phyloP scores from a whole-genome alignment of 2,888 invertebrate species.

The Drosophila maculinotata region DNA sequence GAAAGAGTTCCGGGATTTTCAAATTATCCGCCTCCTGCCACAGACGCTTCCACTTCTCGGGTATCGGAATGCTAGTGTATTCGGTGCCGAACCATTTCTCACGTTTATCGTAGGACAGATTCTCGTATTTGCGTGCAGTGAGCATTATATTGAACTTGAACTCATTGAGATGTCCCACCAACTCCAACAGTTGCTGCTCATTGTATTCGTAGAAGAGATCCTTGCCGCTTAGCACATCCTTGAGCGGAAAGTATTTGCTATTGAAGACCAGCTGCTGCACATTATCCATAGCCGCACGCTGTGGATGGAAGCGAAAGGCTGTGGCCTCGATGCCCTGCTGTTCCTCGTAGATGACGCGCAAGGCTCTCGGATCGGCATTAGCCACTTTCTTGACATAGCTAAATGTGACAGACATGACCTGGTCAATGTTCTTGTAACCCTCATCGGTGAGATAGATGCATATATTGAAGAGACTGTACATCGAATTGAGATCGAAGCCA shows the following conservation, averaged over 20 bases:
- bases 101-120: slow-evolving; percentile 86
- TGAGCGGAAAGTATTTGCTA: slow-evolving; percentile 92
- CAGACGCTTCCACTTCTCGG: slow-evolving; percentile 87
- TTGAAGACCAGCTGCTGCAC: slow-evolving; percentile 91
- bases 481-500: slow-evolving; percentile 92
- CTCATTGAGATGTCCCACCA: slow-evolving; percentile 79
- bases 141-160: slow-evolving; percentile 84
- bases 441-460: slow-evolving; percentile 91
- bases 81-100: slow-evolving; percentile 95
- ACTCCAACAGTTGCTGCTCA: slow-evolving; percentile 86
- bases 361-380: slow-evolving; percentile 15
- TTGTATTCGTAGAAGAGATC: slow-evolving; percentile 91
- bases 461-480: slow-evolving; percentile 91
- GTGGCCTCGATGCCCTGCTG: slow-evolving; percentile 90
- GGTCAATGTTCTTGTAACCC: slow-evolving; percentile 89
- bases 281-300: slow-evolving; percentile 90
- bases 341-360: slow-evolving; percentile 86
- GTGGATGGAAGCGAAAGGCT: slow-evolving; percentile 90
- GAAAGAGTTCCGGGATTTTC: slow-evolving; percentile 87
- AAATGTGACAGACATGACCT: slow-evolving; percentile 91
- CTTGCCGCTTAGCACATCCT: slow-evolving; percentile 92
- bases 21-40: slow-evolving; percentile 88
- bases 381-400: slow-evolving; percentile 91
- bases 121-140: slow-evolving; percentile 80
- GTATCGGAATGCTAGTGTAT: slow-evolving; percentile 88